Evolutionary conservation across 2,113 vertebrate species (phyloP).

Genomic region (Ursus arctos): DNA sequence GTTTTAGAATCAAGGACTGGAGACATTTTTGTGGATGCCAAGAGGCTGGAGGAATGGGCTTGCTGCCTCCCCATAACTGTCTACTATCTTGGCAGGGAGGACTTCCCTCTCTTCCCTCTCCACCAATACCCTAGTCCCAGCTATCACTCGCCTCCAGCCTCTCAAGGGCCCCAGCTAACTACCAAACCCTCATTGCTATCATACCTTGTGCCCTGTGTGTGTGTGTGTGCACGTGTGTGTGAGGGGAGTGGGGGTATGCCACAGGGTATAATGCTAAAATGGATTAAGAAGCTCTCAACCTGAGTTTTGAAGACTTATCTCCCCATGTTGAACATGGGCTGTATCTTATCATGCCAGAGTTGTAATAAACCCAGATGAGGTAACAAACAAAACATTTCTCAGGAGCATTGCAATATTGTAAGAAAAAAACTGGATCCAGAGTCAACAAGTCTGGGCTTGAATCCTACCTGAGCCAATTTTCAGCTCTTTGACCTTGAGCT

Average conservation of each 20-base stretch:
- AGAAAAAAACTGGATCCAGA: slow-evolving; percentile 4
- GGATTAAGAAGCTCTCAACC: neutral
- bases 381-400: neutral
- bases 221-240: too few relatives aligned
- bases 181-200: neutral
- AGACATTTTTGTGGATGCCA: neutral
- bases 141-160: neutral
- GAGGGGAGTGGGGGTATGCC: neutral
- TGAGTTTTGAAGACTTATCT: neutral
- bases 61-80: neutral
- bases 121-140: neutral
- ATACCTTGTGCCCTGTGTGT: neutral
- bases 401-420: neutral
- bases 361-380: neutral
- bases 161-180: neutral
- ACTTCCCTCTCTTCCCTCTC: neutral
- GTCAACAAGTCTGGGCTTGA: neutral
- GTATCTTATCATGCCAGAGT: neutral
- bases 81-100: neutral
- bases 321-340: neutral
- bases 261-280: neutral
- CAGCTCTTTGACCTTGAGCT: neutral
- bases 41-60: neutral
- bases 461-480: neutral
- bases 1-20: neutral